Percentiles rank a stretch among this genome's conserved stretches.
Evolutionary conservation across 2,113 vertebrate species (phyloP).

Genomic region (Verasper variegatus): DNA sequence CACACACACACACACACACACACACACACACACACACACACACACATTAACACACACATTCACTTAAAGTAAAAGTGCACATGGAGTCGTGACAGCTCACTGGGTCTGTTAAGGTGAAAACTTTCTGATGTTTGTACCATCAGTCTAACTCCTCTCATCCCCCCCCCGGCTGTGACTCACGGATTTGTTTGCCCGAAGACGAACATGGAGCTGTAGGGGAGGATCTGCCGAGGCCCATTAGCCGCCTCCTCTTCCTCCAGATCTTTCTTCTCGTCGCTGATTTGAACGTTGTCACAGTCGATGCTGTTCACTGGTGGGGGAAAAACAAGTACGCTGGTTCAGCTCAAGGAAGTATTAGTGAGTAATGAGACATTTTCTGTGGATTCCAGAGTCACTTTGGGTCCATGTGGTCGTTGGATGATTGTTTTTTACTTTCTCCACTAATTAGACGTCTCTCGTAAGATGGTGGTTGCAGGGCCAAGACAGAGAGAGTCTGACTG

Average conservation of each 20-base stretch:
- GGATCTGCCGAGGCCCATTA: constrained; percentile 88
- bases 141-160: too few species aligned
- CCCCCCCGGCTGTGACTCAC: constrained; percentile 81
- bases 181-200: constrained; percentile 93
- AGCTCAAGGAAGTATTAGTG: not conserved
- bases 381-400: too few species aligned
- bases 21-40: too few species aligned
- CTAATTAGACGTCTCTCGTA: too few species aligned
- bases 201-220: constrained; percentile 98
- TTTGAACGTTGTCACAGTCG: constrained; percentile 86
- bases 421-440: too few species aligned
- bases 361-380: too few species aligned
- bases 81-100: not conserved
- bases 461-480: too few species aligned
- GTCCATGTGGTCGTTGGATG: too few species aligned
- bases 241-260: constrained; percentile 84
- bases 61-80: not conserved
- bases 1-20: constrained; percentile 37
- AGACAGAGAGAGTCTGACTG: too few species aligned
- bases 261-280: constrained; percentile 92
- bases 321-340: constrained; percentile 4
- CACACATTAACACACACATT: not conserved
- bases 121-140: too few species aligned
- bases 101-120: too few species aligned
- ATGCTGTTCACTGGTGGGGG: constrained; percentile 82